Evolutionary conservation across 2,797 vertebrate species (phyloP).

Genomic region (Tauraco hartlaubi): DNA sequence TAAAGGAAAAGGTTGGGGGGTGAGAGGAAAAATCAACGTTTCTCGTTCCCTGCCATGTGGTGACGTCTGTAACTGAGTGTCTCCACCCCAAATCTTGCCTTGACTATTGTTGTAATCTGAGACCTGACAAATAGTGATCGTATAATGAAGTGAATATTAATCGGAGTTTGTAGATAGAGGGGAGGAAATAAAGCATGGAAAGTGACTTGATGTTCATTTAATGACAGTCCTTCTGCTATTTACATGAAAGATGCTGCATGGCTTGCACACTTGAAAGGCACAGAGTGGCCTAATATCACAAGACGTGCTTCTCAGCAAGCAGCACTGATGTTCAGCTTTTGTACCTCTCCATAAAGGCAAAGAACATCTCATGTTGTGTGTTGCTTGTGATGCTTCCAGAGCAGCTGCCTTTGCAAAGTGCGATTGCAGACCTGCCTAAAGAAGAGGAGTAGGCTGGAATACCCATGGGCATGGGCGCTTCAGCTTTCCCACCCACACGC

Average conservation of each 20-base stretch:
- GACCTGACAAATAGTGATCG: background rate
- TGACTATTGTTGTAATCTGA: background rate
- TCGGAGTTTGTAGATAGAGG: background rate
- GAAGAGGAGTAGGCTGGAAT: background rate
- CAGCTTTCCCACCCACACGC: background rate
- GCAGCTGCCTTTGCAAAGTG: background rate
- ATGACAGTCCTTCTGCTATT: background rate
- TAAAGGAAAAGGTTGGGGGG: background rate
- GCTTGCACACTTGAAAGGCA: background rate
- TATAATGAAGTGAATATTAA: background rate
- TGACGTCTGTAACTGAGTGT: background rate
- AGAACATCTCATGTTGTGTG: background rate
- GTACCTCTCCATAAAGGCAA: background rate
- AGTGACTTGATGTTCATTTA: background rate
- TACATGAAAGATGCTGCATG: background rate
- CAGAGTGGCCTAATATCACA: background rate
- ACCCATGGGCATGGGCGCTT: rapidly evolving
- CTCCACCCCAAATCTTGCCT: background rate
- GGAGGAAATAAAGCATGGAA: background rate
- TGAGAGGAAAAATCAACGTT: background rate
- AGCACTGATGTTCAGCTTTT: background rate
- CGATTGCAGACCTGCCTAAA: background rate
- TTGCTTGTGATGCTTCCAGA: background rate
- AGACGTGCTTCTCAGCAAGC: background rate
- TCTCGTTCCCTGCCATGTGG: background rate